Base-by-base conservation (phyloP, 2,888 invertebrate genomes). In the Synanthedon myopaeformis region DNA sequence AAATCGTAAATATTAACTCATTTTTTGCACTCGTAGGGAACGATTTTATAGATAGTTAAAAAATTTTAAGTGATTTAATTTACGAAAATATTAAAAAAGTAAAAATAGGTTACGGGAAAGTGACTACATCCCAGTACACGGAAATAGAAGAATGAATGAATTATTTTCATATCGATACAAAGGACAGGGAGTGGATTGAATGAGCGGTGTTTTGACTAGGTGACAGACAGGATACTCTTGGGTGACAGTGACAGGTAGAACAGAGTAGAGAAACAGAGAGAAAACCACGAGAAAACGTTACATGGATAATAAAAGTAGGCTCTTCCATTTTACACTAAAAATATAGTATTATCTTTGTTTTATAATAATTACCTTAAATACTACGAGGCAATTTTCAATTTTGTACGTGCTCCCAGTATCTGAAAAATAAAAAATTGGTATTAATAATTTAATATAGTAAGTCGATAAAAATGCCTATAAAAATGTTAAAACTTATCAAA, bases 311-410 rank as follows among this genome's bases (percentile, higher is more conserved):
- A 35, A 35, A 35, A 35, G 8, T 8, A 8, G 28, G 28, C 28
- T 35, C 28, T 8, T 35, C 8, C 8, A 35, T n/a, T 23, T 17
- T 17, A 17, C 1, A 17, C 17, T 17, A 17, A 17, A 17, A 19
- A 3, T 2, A 19, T 19, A 19, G 19, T 3, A 19, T 28, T 28
- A 28, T 28, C 28, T 28, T 28, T 28, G 28, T 28, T 28, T 10
- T 35, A 8, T 3, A 45, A 13, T 13, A 45, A n/a, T 45, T 45
- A 45, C 45, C 45, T 45, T 45, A 45, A 45, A 45, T 35, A 14
- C 45, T 45, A 45, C 62, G 64, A 65, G 64, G 65, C 67, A 64
- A 61, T 60, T 56, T 56, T 61, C 13, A 45, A 45, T 13, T 45
- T 45, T 12, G 14, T 13, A 45, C 14, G 45, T 12, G 14, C 13